Base-by-base conservation (phyloP, 2,113 vertebrate species). In the Gymnogyps californianus region DNA sequence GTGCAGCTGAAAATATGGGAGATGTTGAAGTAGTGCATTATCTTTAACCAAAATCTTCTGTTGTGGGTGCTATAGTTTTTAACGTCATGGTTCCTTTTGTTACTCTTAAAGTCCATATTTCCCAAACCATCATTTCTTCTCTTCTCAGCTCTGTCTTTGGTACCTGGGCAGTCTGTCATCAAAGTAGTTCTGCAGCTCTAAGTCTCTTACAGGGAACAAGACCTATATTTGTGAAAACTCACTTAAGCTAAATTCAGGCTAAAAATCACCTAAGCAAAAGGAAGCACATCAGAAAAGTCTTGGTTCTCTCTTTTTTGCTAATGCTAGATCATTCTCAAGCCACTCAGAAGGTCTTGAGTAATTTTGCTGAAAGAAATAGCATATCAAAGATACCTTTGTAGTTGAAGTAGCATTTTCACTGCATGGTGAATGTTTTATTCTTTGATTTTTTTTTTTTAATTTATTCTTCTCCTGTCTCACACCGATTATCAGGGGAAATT, bases 401-500 rank as follows among this genome's bases (percentile, higher is more conserved):
- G 18, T 10, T 78, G 5, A 49, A 65, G 22, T 9, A 14, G 25
- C 36, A 7, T 51, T 93, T 92, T 79, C 17, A 25, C 17, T 93
- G 18, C 42, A 20, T 12, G 11, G 19, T 10, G 24, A 25, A 26
- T 4, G 0, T 40, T 77, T 58, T 51, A 16, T 20, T 90, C 34
- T 88, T 74, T 70, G 31, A 29, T 55, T 80, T 88, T 65, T 38
- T 55, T 80, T 88, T 65, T 38, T 38, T 38, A 38, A 13, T 87
- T 57, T 66, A 12, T 72, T 88, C 4, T 71, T 74, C 13, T 62
- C 13, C 15, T 87, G 3, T n/a, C 11, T 87, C 16, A 13, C 59
- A 26, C 17, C 0, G 0, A 7, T 46, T 42, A 13, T 21, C 0
- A 0, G 16, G 24, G 26, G 6, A 58, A 38, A 28, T 67, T 2